phyloP scores from a whole-genome alignment of 2,797 vertebrate species.

The Notamacropus eugenii region DNA sequence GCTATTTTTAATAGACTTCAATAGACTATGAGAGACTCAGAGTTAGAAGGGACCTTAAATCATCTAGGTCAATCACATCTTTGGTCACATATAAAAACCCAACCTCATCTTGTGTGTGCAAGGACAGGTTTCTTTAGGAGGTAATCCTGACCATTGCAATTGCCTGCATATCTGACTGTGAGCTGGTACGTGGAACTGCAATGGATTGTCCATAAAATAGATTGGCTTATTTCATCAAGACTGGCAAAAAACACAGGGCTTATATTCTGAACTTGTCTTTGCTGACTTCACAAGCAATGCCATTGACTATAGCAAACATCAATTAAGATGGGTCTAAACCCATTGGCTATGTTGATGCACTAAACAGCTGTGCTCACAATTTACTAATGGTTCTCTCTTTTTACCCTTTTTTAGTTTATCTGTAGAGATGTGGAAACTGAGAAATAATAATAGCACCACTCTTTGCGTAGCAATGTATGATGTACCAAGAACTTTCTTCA shows the following conservation, averaged over 20 bases:
- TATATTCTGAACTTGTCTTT: not conserved
- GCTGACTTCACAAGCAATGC: not conserved
- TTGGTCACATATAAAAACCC: constrained; percentile 14
- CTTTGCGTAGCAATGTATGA: not conserved
- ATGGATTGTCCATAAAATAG: not conserved
- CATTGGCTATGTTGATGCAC: not conserved
- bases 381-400: not conserved
- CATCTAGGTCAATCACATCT: not conserved
- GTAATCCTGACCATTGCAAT: not conserved
- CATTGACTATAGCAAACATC: not conserved
- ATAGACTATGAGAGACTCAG: not conserved
- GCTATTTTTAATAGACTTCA: not conserved
- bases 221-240: not conserved
- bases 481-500: not conserved
- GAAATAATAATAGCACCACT: not conserved
- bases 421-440: not conserved
- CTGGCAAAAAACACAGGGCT: not conserved
- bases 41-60: not conserved
- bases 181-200: not conserved
- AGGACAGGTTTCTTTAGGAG: constrained; percentile 9
- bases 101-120: constrained; percentile 5
- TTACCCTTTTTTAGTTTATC: not conserved
- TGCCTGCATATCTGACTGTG: not conserved
- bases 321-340: not conserved
- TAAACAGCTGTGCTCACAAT: not conserved